Conservation (phyloP, 1,140 invertebrate species). For the Drosophila athabasca region DNA sequence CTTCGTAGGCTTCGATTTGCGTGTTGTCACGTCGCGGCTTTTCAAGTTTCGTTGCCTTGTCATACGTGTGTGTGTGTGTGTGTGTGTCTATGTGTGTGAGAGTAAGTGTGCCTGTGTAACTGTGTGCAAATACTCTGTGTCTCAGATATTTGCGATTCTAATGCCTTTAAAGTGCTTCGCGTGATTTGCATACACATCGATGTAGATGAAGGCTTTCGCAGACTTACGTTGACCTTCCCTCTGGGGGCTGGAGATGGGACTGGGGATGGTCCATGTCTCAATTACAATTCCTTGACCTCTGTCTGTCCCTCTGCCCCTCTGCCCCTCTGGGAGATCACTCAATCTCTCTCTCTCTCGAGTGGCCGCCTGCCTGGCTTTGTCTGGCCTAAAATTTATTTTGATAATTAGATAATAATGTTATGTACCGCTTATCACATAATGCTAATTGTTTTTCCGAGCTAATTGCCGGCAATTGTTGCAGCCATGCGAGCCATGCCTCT, state of each 20-base stretch:
- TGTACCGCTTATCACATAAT: constrained; percentile 56
- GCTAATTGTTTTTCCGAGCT: constrained; percentile 64
- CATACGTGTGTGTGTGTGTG: constrained; percentile 6
- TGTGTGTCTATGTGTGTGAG: not conserved
- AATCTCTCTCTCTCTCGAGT: too few species aligned
- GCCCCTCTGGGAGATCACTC: not conserved
- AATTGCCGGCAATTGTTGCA: constrained; percentile 67
- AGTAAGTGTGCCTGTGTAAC: not conserved
- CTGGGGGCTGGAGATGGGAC: not conserved
- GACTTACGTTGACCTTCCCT: constrained; percentile 40
- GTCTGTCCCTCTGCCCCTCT: constrained; percentile 11
- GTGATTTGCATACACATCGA: constrained; percentile 60
- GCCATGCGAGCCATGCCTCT: not conserved
- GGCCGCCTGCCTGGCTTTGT: constrained; percentile 6
- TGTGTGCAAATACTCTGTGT: constrained; percentile 29
- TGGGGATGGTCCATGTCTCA: constrained; percentile 42
- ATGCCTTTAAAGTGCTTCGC: constrained; percentile 67
- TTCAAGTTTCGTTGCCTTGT: constrained; percentile 39
- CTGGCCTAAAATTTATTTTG: constrained; percentile 32
- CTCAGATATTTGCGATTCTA: constrained; percentile 73
- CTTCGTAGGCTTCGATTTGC: constrained; percentile 51
- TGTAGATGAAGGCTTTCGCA: constrained; percentile 11
- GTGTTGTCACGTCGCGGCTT: constrained; percentile 53
- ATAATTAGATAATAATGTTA: constrained; percentile 50
- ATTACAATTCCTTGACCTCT: constrained; percentile 60